Conservation (phyloP, 2,113 vertebrate genomes). For the Pygoscelis adeliae region DNA sequence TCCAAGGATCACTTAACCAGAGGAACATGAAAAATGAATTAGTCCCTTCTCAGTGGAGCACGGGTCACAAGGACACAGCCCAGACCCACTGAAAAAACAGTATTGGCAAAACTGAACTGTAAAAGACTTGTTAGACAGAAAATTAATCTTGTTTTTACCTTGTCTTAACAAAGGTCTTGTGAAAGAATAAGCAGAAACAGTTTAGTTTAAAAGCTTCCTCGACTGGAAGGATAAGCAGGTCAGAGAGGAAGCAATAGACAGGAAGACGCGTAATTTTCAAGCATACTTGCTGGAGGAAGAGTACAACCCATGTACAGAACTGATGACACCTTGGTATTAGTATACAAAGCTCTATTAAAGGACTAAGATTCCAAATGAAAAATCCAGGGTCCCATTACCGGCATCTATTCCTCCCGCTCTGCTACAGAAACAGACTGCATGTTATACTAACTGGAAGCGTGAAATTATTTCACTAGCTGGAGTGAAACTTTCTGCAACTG, state of each 20-base stretch:
- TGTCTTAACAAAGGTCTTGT: background rate
- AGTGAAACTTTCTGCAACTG: background rate
- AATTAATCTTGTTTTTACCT: background rate
- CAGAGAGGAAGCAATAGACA: background rate
- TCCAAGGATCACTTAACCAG: background rate
- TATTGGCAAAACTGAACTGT: background rate
- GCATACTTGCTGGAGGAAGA: background rate
- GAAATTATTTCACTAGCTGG: background rate
- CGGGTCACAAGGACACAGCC: background rate
- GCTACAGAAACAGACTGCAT: background rate
- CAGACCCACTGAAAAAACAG: background rate
- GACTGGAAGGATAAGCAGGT: background rate
- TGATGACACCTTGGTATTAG: background rate
- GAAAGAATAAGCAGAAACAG: background rate
- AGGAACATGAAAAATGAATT: background rate
- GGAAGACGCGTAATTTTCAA: background rate
- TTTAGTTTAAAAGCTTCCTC: background rate
- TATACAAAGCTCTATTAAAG: background rate
- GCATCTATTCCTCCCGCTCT: background rate
- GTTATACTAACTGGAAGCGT: background rate
- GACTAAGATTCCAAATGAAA: background rate
- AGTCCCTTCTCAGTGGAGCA: background rate
- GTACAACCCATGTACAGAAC: background rate
- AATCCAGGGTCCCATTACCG: background rate
- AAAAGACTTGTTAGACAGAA: background rate